Conservation (phyloP, 2,797 vertebrate species). For the Myotis pilosus region DNA sequence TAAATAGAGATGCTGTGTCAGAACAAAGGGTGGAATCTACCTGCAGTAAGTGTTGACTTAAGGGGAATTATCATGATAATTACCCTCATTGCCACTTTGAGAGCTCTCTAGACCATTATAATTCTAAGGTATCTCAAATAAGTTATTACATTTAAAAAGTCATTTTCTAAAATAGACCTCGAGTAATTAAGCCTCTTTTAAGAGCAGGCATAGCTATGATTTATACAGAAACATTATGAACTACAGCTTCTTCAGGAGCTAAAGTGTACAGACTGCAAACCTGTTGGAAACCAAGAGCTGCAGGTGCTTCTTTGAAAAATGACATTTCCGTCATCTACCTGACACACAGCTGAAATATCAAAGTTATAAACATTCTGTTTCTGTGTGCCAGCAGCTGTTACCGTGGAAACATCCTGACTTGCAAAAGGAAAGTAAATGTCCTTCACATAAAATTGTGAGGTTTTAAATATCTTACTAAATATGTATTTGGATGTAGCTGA, state of each 20-base stretch:
- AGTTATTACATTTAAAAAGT: conserved; percentile 50
- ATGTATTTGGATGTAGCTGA: background rate
- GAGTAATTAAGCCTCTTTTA: conserved; percentile 58
- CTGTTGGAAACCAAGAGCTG: conserved; percentile 68
- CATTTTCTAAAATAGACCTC: conserved; percentile 56
- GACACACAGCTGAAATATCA: conserved; percentile 73
- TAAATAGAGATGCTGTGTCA: background rate
- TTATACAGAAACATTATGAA: conserved; percentile 65
- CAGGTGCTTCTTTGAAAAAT: conserved; percentile 76
- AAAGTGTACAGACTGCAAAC: conserved; percentile 58
- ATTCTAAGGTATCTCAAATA: conserved; percentile 31
- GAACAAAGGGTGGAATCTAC: background rate
- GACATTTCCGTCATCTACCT: conserved; percentile 69
- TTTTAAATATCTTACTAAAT: conserved; percentile 45
- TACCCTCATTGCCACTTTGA: conserved; percentile 19
- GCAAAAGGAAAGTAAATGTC: conserved; percentile 42
- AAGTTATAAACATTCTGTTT: conserved; percentile 68
- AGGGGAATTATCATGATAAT: conserved; percentile 26
- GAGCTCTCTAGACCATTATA: background rate
- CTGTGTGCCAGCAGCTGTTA: conserved; percentile 58
- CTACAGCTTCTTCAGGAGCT: conserved; percentile 60
- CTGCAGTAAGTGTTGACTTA: background rate
- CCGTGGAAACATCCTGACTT: conserved; percentile 54
- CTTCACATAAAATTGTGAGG: conserved; percentile 43
- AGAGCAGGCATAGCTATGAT: conserved; percentile 48